Conservation (phyloP, 2,888 invertebrate species). For the Plagiodera versicolora region DNA sequence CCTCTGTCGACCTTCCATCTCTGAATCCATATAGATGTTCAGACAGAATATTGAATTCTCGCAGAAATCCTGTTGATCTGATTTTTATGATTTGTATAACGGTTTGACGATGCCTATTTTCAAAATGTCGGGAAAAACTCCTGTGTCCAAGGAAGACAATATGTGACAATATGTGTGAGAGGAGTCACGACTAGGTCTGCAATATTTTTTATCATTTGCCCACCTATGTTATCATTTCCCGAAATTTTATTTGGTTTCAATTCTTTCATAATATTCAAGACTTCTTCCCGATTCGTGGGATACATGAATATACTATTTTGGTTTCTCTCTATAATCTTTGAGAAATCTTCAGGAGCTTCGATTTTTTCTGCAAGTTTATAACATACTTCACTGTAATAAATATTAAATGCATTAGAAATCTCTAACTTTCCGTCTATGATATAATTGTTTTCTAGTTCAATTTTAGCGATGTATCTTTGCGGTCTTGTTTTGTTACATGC, state of each 20-base stretch:
- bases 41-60: conserved; percentile 1
- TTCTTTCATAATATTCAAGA: neutral
- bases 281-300: neutral
- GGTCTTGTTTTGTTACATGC: conserved; percentile 39
- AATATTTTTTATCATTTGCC: conserved; percentile 42
- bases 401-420: neutral
- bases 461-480: neutral
- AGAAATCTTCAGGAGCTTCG: neutral
- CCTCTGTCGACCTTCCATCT: no score
- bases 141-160: no score
- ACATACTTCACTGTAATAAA: neutral
- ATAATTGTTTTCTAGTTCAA: neutral
- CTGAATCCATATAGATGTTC: no score
- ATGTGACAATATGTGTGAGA: neutral
- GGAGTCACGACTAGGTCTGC: neutral
- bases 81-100: neutral
- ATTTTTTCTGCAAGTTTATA: neutral
- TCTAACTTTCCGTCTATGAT: neutral
- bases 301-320: neutral
- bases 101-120: no score
- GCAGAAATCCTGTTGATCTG: neutral
- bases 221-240: conserved; percentile 57
- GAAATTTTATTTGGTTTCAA: neutral
- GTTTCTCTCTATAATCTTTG: no score
- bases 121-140: no score